A percentile compares a stretch with the other conserved stretches of the same genome.
Conservation (phyloP, 2,888 invertebrate species). For the Euzetes globulus region DNA sequence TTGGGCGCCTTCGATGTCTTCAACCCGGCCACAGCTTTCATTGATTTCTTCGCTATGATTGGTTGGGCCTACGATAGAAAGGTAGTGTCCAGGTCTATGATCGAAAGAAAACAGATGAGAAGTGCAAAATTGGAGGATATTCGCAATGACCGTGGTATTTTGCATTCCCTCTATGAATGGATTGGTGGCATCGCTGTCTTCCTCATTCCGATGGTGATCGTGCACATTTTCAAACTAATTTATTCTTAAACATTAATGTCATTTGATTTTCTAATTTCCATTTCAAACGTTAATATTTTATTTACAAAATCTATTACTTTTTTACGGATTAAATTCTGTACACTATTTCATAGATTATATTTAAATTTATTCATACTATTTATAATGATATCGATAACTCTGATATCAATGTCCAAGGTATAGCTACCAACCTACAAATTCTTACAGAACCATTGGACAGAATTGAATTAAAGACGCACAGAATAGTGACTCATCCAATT, state of each 20-base stretch:
- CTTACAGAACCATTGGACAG: too few relatives aligned
- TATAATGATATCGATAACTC: too few relatives aligned
- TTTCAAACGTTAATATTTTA: neutral
- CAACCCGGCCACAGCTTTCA: constrained; percentile 48
- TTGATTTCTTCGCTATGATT: constrained; percentile 47
- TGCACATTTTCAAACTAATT: constrained; percentile 14
- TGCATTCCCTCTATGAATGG: constrained; percentile 8
- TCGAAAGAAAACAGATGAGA: constrained; percentile 22
- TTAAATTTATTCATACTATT: too few relatives aligned
- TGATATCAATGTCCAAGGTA: too few relatives aligned
- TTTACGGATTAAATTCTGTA: too few relatives aligned
- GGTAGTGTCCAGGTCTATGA: constrained; percentile 21
- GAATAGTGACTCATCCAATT: too few relatives aligned
- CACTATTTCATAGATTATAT: too few relatives aligned
- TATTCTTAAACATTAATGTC: neutral
- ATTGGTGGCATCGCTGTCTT: neutral
- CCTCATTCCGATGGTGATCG: neutral
- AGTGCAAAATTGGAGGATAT: constrained; percentile 18
- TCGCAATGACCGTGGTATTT: neutral
- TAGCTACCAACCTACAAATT: too few relatives aligned
- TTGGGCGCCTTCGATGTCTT: constrained; percentile 45
- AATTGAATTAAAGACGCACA: too few relatives aligned
- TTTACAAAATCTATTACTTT: neutral
- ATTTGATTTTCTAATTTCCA: neutral
- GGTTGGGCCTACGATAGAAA: constrained; percentile 42